Conservation (phyloP, 1,140 invertebrate species). For the Sipha flava region DNA sequence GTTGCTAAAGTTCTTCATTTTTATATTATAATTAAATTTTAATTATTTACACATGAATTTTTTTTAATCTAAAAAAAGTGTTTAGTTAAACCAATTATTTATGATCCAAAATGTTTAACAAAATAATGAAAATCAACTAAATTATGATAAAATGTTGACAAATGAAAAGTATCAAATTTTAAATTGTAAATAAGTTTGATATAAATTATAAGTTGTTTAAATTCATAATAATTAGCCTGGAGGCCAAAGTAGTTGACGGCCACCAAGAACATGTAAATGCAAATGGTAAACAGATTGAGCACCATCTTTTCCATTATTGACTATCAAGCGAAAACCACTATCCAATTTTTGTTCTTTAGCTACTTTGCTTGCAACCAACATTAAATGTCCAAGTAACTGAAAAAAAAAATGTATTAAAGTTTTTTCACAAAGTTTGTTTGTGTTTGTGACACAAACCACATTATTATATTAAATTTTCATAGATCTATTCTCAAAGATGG, state of each 20-base stretch:
- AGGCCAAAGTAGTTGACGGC: slow-evolving; percentile 89
- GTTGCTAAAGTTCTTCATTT: too few relatives aligned
- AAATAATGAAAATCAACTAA: neutral
- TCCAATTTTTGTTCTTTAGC: slow-evolving; percentile 61
- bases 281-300: slow-evolving; percentile 87
- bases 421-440: neutral
- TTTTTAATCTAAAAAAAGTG: too few relatives aligned
- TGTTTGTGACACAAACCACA: too few relatives aligned
- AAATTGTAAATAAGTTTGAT: neutral
- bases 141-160: too few relatives aligned
- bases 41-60: too few relatives aligned
- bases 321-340: slow-evolving; percentile 66
- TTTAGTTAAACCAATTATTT: too few relatives aligned
- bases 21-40: too few relatives aligned
- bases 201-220: neutral
- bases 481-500: too few relatives aligned
- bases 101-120: too few relatives aligned
- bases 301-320: slow-evolving; percentile 84
- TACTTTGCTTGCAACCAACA: slow-evolving; percentile 71
- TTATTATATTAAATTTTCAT: too few relatives aligned
- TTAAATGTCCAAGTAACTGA: slow-evolving; percentile 58
- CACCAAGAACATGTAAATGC: slow-evolving; percentile 86
- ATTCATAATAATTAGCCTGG: slow-evolving; percentile 69
- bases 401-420: slow-evolving; percentile 21
- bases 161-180: neutral